phyloP scores from a whole-genome alignment of 2,888 invertebrate species.

The Drosophila neotestacea region DNA sequence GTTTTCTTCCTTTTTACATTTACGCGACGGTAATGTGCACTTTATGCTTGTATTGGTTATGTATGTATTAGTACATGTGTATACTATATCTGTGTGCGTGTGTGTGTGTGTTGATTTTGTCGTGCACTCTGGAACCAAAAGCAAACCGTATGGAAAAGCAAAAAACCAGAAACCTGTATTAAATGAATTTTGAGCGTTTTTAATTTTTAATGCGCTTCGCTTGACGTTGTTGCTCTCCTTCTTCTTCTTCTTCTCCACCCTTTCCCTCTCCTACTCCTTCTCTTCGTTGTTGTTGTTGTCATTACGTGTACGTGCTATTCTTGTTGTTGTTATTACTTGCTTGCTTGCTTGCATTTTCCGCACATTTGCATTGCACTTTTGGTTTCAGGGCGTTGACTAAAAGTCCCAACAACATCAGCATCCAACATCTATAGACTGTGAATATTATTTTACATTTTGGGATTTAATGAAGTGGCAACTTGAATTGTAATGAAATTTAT shows the following conservation, averaged over 20 bases:
- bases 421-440: background rate
- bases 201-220: constrained; percentile 57
- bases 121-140: constrained; percentile 51
- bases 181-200: constrained; percentile 67
- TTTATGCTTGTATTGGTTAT: constrained; percentile 46
- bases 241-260: background rate
- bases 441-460: constrained; percentile 23
- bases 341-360: constrained; percentile 51
- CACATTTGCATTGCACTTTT: constrained; percentile 60
- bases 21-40: constrained; percentile 66
- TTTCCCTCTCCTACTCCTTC: background rate
- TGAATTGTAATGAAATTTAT: constrained; percentile 21
- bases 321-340: constrained; percentile 33
- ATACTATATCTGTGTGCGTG: constrained; percentile 13
- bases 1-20: constrained; percentile 71
- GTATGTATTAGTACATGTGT: constrained; percentile 10
- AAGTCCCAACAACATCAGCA: background rate
- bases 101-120: constrained; percentile 55
- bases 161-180: constrained; percentile 54
- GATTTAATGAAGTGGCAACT: constrained; percentile 27
- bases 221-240: constrained; percentile 9
- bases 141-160: constrained; percentile 38
- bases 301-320: constrained; percentile 9
- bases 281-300: constrained; percentile 18
- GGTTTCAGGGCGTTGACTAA: constrained; percentile 37